These are phyloP conservation scores for Ceratosolen solmsi DNA, from an alignment of 1,140 invertebrate genomes.

Conservation along the genomic window DNA sequence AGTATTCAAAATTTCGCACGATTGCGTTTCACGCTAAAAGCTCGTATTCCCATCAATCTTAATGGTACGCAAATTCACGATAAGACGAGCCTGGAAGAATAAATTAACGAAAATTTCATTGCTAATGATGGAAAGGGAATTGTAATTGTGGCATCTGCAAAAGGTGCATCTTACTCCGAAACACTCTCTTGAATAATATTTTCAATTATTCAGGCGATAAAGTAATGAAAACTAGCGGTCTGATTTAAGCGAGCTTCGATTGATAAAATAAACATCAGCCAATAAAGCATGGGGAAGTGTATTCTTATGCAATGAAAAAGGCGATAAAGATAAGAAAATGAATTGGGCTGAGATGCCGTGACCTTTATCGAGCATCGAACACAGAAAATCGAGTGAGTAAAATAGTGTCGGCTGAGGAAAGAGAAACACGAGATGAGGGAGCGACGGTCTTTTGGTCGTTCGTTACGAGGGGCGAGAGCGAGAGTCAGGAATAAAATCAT, in stretches of 20 bases:
- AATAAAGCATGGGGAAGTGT: neutral
- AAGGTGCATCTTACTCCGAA: too few species aligned
- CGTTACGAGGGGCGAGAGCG: constrained; percentile 30
- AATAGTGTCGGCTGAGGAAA: neutral
- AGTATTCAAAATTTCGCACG: too few species aligned
- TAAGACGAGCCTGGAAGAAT: too few species aligned
- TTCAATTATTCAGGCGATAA: neutral
- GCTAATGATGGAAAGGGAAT: too few species aligned
- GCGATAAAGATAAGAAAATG: neutral
- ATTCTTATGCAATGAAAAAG: neutral
- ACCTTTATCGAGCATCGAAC: neutral
- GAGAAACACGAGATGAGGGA: constrained; percentile 27
- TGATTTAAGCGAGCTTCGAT: neutral
- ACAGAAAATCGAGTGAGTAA: neutral
- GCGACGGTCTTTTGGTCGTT: neutral
- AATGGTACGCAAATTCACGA: too few species aligned
- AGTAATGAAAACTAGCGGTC: neutral
- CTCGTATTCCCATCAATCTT: too few species aligned
- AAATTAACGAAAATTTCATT: too few species aligned
- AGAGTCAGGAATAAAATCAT: constrained; percentile 19
- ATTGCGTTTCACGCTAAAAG: too few species aligned
- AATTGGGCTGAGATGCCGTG: neutral
- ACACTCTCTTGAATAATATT: neutral
- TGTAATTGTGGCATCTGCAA: too few species aligned
- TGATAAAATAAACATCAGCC: constrained; percentile 1